Evolutionary conservation across 2,888 invertebrate species (phyloP).

Genomic region (Glomeris marginata): DNA sequence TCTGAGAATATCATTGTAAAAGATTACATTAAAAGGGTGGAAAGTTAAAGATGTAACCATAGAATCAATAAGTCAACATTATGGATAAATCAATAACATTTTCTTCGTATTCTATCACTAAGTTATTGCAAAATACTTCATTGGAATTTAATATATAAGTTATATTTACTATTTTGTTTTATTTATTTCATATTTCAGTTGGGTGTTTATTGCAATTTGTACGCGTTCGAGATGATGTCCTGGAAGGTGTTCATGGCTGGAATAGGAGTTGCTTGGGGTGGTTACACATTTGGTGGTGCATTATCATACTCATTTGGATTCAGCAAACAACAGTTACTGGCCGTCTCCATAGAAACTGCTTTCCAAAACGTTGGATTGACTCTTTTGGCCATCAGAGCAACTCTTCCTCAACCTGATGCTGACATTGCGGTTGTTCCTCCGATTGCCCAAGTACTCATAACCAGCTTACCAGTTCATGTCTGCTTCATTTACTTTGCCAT

Average conservation of each 20-base stretch:
- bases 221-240: conserved; percentile 32
- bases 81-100: too few relatives aligned
- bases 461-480: not conserved
- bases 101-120: too few relatives aligned
- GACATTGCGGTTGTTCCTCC: conserved; percentile 10
- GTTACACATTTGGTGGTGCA: conserved; percentile 33
- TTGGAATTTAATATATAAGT: too few relatives aligned
- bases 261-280: conserved; percentile 31
- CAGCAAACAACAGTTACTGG: conserved; percentile 13
- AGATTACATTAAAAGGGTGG: too few relatives aligned
- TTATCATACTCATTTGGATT: conserved; percentile 22
- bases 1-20: too few relatives aligned
- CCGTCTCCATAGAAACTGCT: conserved; percentile 28
- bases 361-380: conserved; percentile 21
- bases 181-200: conserved; percentile 21
- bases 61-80: too few relatives aligned
- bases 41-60: too few relatives aligned
- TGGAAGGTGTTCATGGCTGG: conserved; percentile 28
- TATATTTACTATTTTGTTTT: too few relatives aligned
- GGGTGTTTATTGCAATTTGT: conserved; percentile 33
- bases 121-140: too few relatives aligned
- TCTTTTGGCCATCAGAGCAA: conserved; percentile 8
- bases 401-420: conserved; percentile 8
- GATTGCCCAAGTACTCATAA: conserved; percentile 10
- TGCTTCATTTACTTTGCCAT: too few relatives aligned